phyloP scores from a whole-genome alignment of 1,140 invertebrate genomes.

The Copidosoma floridanum region DNA sequence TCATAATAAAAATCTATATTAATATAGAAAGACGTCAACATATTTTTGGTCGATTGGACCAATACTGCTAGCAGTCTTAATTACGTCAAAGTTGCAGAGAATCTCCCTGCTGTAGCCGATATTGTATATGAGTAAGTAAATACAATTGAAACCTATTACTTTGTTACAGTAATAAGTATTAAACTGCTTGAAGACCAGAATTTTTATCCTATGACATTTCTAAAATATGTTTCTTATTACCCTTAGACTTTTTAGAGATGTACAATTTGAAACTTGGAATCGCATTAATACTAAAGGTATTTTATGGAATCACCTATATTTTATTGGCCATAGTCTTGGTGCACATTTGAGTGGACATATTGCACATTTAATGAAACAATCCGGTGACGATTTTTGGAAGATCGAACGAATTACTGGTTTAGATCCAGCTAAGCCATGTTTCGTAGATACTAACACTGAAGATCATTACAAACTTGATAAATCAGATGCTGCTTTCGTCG shows the following conservation, averaged over 20 bases:
- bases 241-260: constrained; percentile 1
- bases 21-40: constrained; percentile 12
- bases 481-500: constrained; percentile 65
- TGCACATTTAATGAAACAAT: constrained; percentile 7
- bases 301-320: constrained; percentile 11
- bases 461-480: constrained; percentile 56
- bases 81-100: constrained; percentile 19
- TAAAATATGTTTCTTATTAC: too few species aligned
- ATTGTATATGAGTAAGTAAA: too few species aligned
- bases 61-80: background rate
- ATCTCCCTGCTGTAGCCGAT: too few species aligned
- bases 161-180: constrained; percentile 4
- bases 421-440: constrained; percentile 69
- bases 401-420: constrained; percentile 56
- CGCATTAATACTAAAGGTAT: background rate
- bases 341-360: constrained; percentile 22
- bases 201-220: too few species aligned
- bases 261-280: background rate
- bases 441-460: constrained; percentile 53
- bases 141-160: constrained; percentile 1
- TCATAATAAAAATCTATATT: too few species aligned
- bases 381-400: constrained; percentile 12
- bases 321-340: constrained; percentile 27
- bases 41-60: constrained; percentile 21
- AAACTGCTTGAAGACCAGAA: too few species aligned